Evolutionary conservation across 1,140 invertebrate genomes (phyloP), one percentile per base, ranked within the genome.

Genomic region (Ganaspis sp.): DNA sequence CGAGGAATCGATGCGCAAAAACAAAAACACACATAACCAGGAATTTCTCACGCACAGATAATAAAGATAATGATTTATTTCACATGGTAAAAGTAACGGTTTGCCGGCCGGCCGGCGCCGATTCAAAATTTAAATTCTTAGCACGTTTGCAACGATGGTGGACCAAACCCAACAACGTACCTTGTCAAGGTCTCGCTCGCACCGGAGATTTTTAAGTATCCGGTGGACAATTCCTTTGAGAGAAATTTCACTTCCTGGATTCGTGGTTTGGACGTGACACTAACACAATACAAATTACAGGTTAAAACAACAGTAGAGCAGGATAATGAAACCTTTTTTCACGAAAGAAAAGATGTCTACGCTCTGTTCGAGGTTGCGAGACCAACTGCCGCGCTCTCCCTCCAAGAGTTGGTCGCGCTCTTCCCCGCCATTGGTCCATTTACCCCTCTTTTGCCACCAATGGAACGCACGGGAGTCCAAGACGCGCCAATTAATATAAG

Each of bases 371-470:
- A 75, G 74, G 79, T 70, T 77, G 78, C 84, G 75, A 80, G 73
- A 80, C 79, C 74, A 86, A 88, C 86, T 88, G 86, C 80, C 82
- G 75, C 71, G 64, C 54, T 15, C 78, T 79, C 81, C 83, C 69
- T 72, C 78, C 75, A 76, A 26, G 8, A 49, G 58, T 9, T 53
- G 19, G 49, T 69, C 58, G 70, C 79, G 78, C 70, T 37, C 76
- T 54, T 26, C 9, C 15, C 34, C 17, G 17, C 71, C 69, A 85
- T 81, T 84, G 81, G 84, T 26, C 77, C 54, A 19, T 4, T 64
- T n/a, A 29, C 29, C 37, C 9, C 70, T 2, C 12, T 42, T 23
- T 9, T 0, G 9, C 3, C 29, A 38, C 80, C 75, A 77, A 85
- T 83, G 70, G 29, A 34, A 53, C n/a, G n/a, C 2, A 34, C 73